Evolutionary conservation across 2,797 vertebrate species (phyloP).

Genomic region (Yasuhikotakia modesta): DNA sequence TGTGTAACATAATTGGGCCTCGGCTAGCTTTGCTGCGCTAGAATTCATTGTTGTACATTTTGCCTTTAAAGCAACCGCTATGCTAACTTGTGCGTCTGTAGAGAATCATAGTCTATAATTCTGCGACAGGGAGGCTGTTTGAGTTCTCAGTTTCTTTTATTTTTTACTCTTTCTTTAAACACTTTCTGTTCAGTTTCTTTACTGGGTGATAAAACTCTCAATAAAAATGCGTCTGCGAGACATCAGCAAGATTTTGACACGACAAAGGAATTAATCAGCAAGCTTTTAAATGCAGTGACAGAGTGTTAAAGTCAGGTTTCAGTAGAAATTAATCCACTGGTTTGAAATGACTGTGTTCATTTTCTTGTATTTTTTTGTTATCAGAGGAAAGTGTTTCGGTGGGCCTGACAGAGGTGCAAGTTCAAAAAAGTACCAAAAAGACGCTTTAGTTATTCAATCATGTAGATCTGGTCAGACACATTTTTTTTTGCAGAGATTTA

Average conservation of each 20-base stretch:
- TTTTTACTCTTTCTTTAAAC: not conserved
- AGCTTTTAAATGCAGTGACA: slow-evolving; percentile 29
- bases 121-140: not conserved
- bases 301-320: slow-evolving; percentile 1
- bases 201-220: slow-evolving; percentile 7
- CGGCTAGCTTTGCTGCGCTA: slow-evolving; percentile 22
- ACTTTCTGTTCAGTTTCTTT: not conserved
- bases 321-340: slow-evolving; percentile 6
- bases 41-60: slow-evolving; percentile 33
- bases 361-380: not conserved
- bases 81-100: slow-evolving; percentile 34
- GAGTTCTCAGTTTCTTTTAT: too few species aligned
- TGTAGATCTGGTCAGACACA: not conserved
- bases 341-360: not conserved
- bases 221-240: slow-evolving; percentile 4
- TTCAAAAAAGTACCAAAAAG: not conserved
- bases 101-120: slow-evolving; percentile 34
- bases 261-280: slow-evolving; percentile 7
- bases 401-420: slow-evolving; percentile 7
- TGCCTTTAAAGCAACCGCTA: slow-evolving; percentile 26
- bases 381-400: slow-evolving; percentile 4
- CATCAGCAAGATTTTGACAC: not conserved
- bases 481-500: not conserved
- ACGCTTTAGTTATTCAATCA: not conserved
- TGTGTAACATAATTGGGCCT: too few species aligned